Evolutionary conservation across 2,113 vertebrate genomes (phyloP), one percentile per base, ranked within the genome.

Genomic region (Plestiodon gilberti): DNA sequence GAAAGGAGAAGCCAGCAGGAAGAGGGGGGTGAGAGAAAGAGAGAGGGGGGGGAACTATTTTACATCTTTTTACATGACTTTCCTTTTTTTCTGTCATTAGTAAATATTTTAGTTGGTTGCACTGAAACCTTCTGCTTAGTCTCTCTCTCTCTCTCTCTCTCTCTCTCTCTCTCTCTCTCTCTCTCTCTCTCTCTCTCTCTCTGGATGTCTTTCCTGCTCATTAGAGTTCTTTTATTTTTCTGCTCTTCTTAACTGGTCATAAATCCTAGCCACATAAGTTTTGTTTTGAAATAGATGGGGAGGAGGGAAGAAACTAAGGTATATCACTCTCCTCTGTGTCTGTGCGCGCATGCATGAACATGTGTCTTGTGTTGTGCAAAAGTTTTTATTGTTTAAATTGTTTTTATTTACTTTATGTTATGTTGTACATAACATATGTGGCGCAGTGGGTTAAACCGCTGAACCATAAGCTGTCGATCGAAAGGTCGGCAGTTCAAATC

Each of bases 21-120:
- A 95, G 93, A 33, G 81, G 91, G 14, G 2, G 14, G 28, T 2
- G 30, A 25, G 13, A 20, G 22, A 3, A 8, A 10, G 89, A 88
- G 2, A 4, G 14, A 18, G 67, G 48, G 28, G 48, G 5, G 5
- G 33, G 4, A 0, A 93, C 86, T 91, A 85, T 88, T 93, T 95
- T 94, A 95, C 95, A 94, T 91, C 88, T 95, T 95, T n/a, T 94
- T 89, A 95, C 96, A 94, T 95, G 75, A 92, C 88, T 95, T 96
- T 89, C 78, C 77, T 93, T 77, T n/a, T n/a, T 90, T 87, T 81
- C 74, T 81, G 88, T 95, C 92, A 95, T 96, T 95, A 95, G 92
- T 95, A 95, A 96, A 92, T 94, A 95, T 94, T 93, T 90, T 88
- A 94, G 83, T 81, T 92, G 91, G 86, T 90, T 35, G 1, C 83